These are phyloP conservation scores for Polyodon spathula DNA, from an alignment of 2,113 vertebrate species.

Conservation along the genomic window DNA sequence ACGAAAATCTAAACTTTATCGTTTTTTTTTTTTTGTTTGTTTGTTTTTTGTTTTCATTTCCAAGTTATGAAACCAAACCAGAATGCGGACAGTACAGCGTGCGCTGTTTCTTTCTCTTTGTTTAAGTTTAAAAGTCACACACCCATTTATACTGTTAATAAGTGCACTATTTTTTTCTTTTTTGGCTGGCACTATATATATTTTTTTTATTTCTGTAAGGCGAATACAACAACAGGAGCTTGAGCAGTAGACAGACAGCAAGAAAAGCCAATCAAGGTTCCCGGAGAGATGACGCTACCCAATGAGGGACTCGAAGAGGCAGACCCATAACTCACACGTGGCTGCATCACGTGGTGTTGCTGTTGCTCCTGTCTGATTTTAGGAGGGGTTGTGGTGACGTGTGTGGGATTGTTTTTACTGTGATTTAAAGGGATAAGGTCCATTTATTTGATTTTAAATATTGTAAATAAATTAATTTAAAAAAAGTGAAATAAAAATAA, in stretches of 20 bases:
- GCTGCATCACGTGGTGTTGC: slow-evolving; percentile 44
- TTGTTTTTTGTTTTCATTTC: too few relatives aligned
- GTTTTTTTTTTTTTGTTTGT: too few relatives aligned
- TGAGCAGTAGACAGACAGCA: slow-evolving; percentile 25
- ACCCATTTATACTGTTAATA: too few relatives aligned
- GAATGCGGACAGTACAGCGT: too few relatives aligned
- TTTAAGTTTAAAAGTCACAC: too few relatives aligned
- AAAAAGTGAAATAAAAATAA: too few relatives aligned
- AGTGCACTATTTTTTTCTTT: too few relatives aligned
- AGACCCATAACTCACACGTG: slow-evolving; percentile 14
- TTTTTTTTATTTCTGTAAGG: slow-evolving; percentile 39
- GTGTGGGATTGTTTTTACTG: slow-evolving; percentile 29
- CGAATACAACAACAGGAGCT: slow-evolving; percentile 41
- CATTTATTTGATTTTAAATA: not conserved
- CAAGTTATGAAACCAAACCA: too few relatives aligned
- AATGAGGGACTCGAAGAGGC: slow-evolving; percentile 34
- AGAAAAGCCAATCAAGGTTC: slow-evolving; percentile 31
- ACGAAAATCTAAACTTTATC: too few relatives aligned
- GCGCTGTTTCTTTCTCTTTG: too few relatives aligned
- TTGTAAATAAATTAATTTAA: too few relatives aligned
- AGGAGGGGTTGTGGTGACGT: slow-evolving; percentile 34
- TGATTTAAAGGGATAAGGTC: slow-evolving; percentile 27
- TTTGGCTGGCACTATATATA: too few relatives aligned
- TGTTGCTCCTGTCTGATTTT: slow-evolving; percentile 23
- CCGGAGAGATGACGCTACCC: slow-evolving; percentile 31